Percentiles rank a stretch among this genome's conserved stretches.
Evolutionary conservation across 2,888 invertebrate genomes (phyloP).

Genomic region (Kryphioiulus occultus): DNA sequence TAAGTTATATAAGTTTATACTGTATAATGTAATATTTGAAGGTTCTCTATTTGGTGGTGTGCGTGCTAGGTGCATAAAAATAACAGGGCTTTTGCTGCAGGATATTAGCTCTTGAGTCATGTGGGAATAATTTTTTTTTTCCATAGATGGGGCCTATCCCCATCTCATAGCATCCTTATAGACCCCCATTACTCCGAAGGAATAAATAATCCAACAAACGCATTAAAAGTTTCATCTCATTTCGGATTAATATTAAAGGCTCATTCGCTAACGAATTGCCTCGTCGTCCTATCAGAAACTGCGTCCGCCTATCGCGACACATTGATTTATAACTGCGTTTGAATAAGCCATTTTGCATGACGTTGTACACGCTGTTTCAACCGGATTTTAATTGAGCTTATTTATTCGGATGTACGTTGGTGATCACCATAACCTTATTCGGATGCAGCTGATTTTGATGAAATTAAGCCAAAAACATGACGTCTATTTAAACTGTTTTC

Average conservation of each 20-base stretch:
- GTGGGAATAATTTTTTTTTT: conserved; percentile 27
- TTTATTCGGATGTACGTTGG: neutral
- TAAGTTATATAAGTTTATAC: neutral
- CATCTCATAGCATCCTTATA: neutral
- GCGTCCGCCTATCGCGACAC: neutral
- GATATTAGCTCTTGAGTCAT: conserved; percentile 30
- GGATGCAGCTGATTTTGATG: neutral
- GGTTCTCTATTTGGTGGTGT: neutral
- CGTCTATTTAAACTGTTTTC: too few relatives aligned
- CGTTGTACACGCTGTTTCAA: neutral
- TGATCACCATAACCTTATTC: neutral
- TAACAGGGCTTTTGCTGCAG: neutral
- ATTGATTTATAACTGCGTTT: neutral
- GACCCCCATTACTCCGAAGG: neutral
- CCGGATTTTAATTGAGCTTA: neutral
- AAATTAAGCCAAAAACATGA: neutral
- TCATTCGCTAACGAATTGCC: conserved; percentile 24
- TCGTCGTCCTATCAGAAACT: conserved; percentile 5
- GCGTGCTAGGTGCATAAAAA: conserved; percentile 30
- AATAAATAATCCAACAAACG: conserved; percentile 22
- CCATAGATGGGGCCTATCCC: neutral
- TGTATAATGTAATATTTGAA: too few relatives aligned
- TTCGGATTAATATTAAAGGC: conserved; percentile 29
- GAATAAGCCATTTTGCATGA: neutral
- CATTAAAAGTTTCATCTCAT: conserved; percentile 38